Base-by-base conservation (phyloP, 2,797 vertebrate genomes). In the Mallotus villosus region DNA sequence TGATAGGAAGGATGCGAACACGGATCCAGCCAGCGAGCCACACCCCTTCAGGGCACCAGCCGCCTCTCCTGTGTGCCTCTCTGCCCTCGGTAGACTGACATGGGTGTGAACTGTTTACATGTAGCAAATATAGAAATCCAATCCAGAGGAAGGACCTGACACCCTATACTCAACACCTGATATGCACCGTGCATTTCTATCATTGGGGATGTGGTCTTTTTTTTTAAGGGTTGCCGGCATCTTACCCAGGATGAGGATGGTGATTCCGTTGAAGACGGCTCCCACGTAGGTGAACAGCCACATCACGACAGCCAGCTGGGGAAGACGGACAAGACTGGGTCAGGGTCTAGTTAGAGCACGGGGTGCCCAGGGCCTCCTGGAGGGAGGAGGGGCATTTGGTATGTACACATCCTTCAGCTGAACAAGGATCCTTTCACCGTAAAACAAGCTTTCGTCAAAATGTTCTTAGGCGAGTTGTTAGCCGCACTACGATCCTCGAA, bases 201-300 rank as follows among this genome's bases (percentile, higher is more conserved):
- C 41, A 46, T 46, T 46, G 41, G 41, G 12, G 41, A 12, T 46
- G 41, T 46, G 41, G 3, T 11, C 12, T 27, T 27, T 27, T 2
- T 46, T 46, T 14, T 9, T 4, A 51, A 51, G 46, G 46, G 46
- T 4, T 11, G 17, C 9, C 19, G 16, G 27, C 27, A 78, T 4
- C 90, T 94, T 92, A 97, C 96, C 95, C 14, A 97, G 92, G 81
- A 97, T 97, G 82, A 97, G 94, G 65, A 97, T 92, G 79, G 96
- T 97, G 90, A 97, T 96, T 64, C 96, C 96, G 25, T 97, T 97
- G 85, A 97, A 97, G 74, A 97, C 93, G 0, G 96, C 95, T 62
- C 96, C 96, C 0, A 97, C 95, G 4, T 97, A 97, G 46, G 96
- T 97, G 90, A 97, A 83, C 81, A 97, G 89, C 96, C 96, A 97